phyloP scores from a whole-genome alignment of 2,797 vertebrate species.

The Epinephelus coioides region DNA sequence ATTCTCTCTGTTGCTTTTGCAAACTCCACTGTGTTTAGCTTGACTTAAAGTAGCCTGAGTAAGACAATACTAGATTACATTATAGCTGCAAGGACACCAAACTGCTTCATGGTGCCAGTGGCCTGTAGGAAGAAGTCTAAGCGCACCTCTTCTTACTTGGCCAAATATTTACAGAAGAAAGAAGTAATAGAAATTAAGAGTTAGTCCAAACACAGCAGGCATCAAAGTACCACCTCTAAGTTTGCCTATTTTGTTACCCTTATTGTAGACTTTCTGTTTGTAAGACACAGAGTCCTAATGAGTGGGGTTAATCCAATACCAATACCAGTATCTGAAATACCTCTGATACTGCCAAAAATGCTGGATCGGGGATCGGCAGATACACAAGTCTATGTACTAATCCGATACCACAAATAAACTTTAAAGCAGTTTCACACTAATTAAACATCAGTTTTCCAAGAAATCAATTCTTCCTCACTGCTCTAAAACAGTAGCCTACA shows the following conservation, averaged over 20 bases:
- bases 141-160: neutral
- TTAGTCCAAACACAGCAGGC: neutral
- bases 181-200: neutral
- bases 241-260: neutral
- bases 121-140: neutral
- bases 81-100: neutral
- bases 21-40: neutral
- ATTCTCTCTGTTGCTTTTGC: neutral
- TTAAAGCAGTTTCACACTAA: no score
- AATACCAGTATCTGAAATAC: no score
- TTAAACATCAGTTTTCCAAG: no score
- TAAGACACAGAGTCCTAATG: neutral
- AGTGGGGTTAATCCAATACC: neutral
- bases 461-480: no score
- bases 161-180: neutral
- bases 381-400: no score
- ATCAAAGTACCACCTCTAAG: neutral
- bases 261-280: neutral
- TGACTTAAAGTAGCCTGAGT: neutral
- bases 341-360: no score
- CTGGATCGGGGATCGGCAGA: no score
- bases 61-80: neutral
- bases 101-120: neutral
- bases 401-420: no score
- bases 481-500: no score